Evolutionary conservation across 2,797 vertebrate genomes (phyloP).

Genomic region (Galago senegalensis): DNA sequence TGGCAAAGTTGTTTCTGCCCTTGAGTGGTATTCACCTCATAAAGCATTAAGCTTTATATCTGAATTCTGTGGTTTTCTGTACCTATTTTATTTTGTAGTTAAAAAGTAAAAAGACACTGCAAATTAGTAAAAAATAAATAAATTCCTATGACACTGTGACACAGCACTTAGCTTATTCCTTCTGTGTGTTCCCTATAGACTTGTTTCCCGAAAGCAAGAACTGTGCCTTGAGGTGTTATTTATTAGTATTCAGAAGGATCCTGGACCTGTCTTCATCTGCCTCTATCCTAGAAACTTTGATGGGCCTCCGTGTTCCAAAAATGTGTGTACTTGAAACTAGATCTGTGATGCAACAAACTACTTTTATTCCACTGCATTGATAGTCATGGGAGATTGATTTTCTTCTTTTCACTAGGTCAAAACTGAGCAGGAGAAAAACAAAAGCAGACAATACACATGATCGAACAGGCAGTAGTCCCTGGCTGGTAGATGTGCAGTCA

Average conservation of each 20-base stretch:
- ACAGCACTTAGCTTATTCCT: not conserved
- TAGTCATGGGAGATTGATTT: conserved; percentile 34
- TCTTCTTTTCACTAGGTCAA: conserved; percentile 18
- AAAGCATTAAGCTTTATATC: not conserved
- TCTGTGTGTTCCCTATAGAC: not conserved
- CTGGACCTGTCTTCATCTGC: not conserved
- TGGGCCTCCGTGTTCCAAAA: conserved; percentile 5
- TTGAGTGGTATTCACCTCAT: not conserved
- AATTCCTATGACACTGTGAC: not conserved
- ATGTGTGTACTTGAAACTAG: not conserved
- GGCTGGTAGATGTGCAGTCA: not conserved
- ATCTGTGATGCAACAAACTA: conserved; percentile 12
- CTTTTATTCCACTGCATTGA: conserved; percentile 19
- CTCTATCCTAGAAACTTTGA: conserved; percentile 10
- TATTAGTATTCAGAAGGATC: not conserved
- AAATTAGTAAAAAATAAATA: conserved; percentile 7
- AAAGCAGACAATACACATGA: not conserved
- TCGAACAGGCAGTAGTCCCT: not conserved
- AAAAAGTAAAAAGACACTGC: not conserved
- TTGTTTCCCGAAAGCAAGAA: not conserved
- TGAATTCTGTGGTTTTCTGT: not conserved
- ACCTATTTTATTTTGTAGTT: not conserved
- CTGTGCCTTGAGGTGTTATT: not conserved
- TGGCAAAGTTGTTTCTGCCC: conserved; percentile 1
- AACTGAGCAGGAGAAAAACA: conserved; percentile 28